Conservation (phyloP, 2,888 invertebrate genomes). For the Diabrotica balteata region DNA sequence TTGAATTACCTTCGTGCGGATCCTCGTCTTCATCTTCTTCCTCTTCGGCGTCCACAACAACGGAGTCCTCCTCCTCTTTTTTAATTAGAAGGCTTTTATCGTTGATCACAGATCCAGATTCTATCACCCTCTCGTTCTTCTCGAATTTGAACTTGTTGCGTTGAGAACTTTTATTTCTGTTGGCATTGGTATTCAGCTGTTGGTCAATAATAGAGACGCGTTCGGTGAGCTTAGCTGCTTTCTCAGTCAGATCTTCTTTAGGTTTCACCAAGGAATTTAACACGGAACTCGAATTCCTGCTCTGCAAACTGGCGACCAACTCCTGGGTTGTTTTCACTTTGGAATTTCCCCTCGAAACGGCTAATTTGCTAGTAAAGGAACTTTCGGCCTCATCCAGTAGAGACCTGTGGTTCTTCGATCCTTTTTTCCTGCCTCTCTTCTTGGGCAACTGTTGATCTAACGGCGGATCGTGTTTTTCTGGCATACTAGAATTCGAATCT, state of each 20-base stretch:
- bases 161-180: conserved; percentile 53
- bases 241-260: conserved; percentile 57
- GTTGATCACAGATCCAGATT: conserved; percentile 56
- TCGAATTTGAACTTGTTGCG: conserved; percentile 44
- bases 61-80: conserved; percentile 43
- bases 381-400: conserved; percentile 64
- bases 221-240: conserved; percentile 59
- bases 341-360: conserved; percentile 65
- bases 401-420: conserved; percentile 65
- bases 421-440: conserved; percentile 68
- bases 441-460: conserved; percentile 61
- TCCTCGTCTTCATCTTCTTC: conserved; percentile 27
- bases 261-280: conserved; percentile 43
- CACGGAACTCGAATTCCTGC: conserved; percentile 46
- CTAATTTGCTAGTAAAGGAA: conserved; percentile 65
- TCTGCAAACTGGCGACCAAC: conserved; percentile 77
- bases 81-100: conserved; percentile 46
- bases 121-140: conserved; percentile 49
- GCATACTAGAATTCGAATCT: conserved; percentile 64
- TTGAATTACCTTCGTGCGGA: not conserved
- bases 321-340: conserved; percentile 82
- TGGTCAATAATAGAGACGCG: conserved; percentile 58
- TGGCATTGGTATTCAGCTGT: conserved; percentile 56
- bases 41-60: conserved; percentile 46
- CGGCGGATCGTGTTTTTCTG: conserved; percentile 58